Base-by-base conservation (phyloP, 2,888 invertebrate species). In the Orthosia gothica region DNA sequence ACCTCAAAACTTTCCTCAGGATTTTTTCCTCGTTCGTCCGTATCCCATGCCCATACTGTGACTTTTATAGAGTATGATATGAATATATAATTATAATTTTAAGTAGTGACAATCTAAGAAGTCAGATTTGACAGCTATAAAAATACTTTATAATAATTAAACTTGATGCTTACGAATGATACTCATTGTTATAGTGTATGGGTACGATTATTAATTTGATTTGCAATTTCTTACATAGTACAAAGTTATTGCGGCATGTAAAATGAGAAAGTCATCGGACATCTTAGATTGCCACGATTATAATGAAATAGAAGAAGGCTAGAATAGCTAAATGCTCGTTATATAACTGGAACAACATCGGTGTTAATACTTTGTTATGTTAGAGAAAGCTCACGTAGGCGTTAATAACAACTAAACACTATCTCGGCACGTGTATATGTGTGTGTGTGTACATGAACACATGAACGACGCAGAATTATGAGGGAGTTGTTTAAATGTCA, bases 401-500 rank as follows among this genome's bases (percentile, higher is more conserved):
- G 91, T 89, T 89, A 88, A 90, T 90, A 88, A 87, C 84, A 85
- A 86, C 80, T 86, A 70, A 69, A 76, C 54, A 61, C 57, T 82
- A 88, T 86, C 88, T 85, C 75, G 61, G 73, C 78, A 86, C 81
- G 85, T 85, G 86, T 84, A 70, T 55, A 85, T 86, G 86, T 82
- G 52, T 69, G 32, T 62, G 40, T 80, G 64, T 83, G 82, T 79
- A 49, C 32, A n/a, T n/a, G 15, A 45, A 32, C n/a, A 81, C 86
- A 88, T 76, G 80, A 86, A 79, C 70, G 65, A 74, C 59, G 76
- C 72, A 81, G 74, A 89, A 83, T 86, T 89, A 87, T 88, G 83
- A 88, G 82, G 69, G 74, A 81, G 85, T 89, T 88, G 89, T 91
- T 91, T 90, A 92, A 93, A 94, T 93, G 93, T 91, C 91, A 92